Evolutionary conservation across 2,888 invertebrate species (phyloP).

Genomic region (Ophion ventricosus): DNA sequence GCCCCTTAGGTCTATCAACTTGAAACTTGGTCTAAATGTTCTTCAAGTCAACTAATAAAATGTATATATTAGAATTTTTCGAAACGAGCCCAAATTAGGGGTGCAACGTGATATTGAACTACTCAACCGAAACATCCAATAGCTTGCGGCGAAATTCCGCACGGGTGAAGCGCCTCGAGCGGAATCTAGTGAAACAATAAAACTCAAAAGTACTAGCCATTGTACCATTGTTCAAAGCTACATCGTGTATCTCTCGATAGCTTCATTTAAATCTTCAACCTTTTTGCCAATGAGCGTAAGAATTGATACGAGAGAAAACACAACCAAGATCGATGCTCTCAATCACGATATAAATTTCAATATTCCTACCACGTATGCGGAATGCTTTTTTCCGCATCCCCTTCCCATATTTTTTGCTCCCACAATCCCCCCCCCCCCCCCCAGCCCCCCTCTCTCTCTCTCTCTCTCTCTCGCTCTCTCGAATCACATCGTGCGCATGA

Average conservation of each 20-base stretch:
- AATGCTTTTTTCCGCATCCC: slow-evolving; percentile 31
- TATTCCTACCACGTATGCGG: slow-evolving; percentile 56
- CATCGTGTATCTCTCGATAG: not conserved
- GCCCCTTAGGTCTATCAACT: too few species aligned
- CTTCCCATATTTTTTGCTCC: slow-evolving; percentile 19
- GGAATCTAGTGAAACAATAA: not conserved
- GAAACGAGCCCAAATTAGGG: too few species aligned
- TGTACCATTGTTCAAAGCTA: too few species aligned
- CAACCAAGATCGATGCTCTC: slow-evolving; percentile 33
- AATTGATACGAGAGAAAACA: slow-evolving; percentile 34
- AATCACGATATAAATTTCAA: slow-evolving; percentile 58
- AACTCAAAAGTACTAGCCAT: not conserved
- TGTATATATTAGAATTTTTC: too few species aligned
- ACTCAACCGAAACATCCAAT: too few species aligned
- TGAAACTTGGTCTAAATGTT: too few species aligned
- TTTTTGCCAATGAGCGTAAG: slow-evolving; percentile 18
- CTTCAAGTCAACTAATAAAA: too few species aligned
- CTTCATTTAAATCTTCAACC: slow-evolving; percentile 6
- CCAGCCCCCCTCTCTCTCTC: not conserved
- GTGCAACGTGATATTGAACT: too few species aligned
- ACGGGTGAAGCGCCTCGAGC: too few species aligned
- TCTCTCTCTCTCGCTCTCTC: slow-evolving; percentile 2
- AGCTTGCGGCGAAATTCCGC: too few species aligned
- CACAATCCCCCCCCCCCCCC: not conserved
- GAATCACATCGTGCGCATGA: slow-evolving; percentile 66